Evolutionary conservation across 2,888 invertebrate genomes (phyloP), one percentile per base, ranked within the genome.

Genomic region (Ormia ochracea): DNA sequence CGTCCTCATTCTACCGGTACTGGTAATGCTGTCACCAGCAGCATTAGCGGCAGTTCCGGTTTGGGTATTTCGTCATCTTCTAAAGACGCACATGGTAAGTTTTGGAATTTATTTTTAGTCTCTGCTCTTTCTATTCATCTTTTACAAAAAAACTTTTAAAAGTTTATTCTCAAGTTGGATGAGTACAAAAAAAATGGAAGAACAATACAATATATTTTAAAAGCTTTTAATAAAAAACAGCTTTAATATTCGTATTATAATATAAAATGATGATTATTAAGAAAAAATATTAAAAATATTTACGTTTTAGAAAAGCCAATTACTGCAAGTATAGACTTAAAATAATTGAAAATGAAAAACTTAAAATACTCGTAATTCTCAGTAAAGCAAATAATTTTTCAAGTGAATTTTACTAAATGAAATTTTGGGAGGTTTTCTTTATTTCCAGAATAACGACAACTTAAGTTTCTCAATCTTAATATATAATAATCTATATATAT

Each of bases 31-130:
- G 65, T 70, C 33, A 66, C 83, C 19, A 75, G 59, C 43, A 72
- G 80, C 56, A 77, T 68, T 28, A 82, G 68, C 0, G 73, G 73
- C 36, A 76, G 82, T 56, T 73, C 78, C 61, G 76, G 73, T 4
- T 84, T 84, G 59, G 84, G 84, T 36, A 83, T 83, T 69, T 83
- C 84, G 63, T 82, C 86, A 82, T 81, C 84, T 75, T 83, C 84
- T 82, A 88, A 88, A 83, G 88, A 88, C 84, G 86, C 86, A 82
- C 88, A 88, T 84, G 88, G 88, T 88, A 86, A 88, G 88, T 88
- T 81, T 54, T n/a, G 19, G 5, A 21, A 61, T 54, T 36, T 19
- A 45, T 48, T 72, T 52, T 19, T 33, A 14, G 10, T 28, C 50
- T 28, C 12, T 56, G 7, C 65, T 28, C 0, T 26, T 56, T 14